phyloP scores from a whole-genome alignment of 2,113 vertebrate genomes.

The Vombatus ursinus region DNA sequence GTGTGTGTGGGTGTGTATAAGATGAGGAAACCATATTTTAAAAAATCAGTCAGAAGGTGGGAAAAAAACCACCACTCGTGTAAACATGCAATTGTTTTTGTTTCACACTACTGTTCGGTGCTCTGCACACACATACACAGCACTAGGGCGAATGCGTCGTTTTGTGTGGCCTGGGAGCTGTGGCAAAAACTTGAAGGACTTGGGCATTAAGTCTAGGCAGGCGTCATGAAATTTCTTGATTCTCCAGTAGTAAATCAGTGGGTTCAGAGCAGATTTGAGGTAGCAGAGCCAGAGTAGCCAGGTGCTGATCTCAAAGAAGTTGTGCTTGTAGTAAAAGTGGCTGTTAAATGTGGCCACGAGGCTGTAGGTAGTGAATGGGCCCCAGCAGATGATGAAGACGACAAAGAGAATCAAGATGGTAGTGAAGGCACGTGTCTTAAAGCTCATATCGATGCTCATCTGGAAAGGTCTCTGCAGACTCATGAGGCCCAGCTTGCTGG shows the following conservation, averaged over 20 bases:
- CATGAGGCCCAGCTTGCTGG: conserved; percentile 96
- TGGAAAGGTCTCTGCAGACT: conserved; percentile 97
- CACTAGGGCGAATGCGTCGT: conserved; percentile 94
- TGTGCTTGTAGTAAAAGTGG: conserved; percentile 93
- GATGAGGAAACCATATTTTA: conserved; percentile 66
- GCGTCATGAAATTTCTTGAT: conserved; percentile 99
- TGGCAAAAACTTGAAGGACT: conserved; percentile 96
- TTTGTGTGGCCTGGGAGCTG: conserved; percentile 92
- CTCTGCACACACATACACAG: conserved; percentile 96
- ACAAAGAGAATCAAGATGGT: conserved; percentile 98
- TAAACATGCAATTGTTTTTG: conserved; percentile 25
- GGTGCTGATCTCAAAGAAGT: conserved; percentile 97
- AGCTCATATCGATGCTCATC: conserved; percentile 98
- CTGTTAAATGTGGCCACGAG: conserved; percentile 93
- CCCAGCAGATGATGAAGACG: conserved; percentile 96
- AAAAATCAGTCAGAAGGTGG: conserved; percentile 63
- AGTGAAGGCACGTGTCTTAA: conserved; percentile 99
- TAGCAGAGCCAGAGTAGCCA: conserved; percentile 99
- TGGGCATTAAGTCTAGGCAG: conserved; percentile 96
- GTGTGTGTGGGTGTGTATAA: conserved; percentile 43
- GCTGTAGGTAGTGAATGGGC: conserved; percentile 95
- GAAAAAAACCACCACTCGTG: conserved; percentile 39
- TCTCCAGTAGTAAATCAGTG: conserved; percentile 99
- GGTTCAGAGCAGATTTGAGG: conserved; percentile 99
- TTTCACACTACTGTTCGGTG: conserved; percentile 92